Conservation (phyloP, 2,888 invertebrate genomes). For the Caenorhabditis angaria region DNA sequence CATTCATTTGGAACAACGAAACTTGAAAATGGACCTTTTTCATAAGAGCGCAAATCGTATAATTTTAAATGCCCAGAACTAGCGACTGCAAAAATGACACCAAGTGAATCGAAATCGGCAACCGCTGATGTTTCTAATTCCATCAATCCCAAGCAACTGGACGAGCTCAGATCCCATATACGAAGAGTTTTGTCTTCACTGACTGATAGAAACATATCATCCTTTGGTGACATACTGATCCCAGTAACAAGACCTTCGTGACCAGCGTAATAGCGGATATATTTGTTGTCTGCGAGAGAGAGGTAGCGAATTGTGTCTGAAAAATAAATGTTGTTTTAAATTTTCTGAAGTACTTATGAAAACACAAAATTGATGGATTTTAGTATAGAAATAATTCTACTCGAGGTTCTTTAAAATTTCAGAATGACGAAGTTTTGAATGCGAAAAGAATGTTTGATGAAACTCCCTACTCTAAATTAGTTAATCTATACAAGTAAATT, state of each 20-base stretch:
- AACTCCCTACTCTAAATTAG: too few species aligned
- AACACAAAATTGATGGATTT: too few species aligned
- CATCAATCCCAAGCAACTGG: slow-evolving; percentile 87
- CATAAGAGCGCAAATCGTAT: slow-evolving; percentile 95
- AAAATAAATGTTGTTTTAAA: slow-evolving; percentile 45
- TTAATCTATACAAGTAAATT: too few species aligned
- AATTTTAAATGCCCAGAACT: too few species aligned
- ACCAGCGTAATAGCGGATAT: slow-evolving; percentile 95
- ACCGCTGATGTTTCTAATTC: slow-evolving; percentile 1
- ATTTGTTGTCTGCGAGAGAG: slow-evolving; percentile 98
- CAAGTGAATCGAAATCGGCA: slow-evolving; percentile 98
- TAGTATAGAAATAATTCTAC: too few species aligned
- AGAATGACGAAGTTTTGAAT: too few species aligned
- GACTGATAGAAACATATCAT: slow-evolving; percentile 95
- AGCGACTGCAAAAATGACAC: too few species aligned
- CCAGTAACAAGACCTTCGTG: slow-evolving; percentile 94
- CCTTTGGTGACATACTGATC: slow-evolving; percentile 94
- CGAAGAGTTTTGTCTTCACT: slow-evolving; percentile 95
- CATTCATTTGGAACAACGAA: not conserved
- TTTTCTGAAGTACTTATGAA: too few species aligned
- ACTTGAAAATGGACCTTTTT: slow-evolving; percentile 77
- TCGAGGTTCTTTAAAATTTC: too few species aligned
- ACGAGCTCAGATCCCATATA: slow-evolving; percentile 94
- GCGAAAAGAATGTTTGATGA: too few species aligned
- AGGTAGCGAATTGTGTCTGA: slow-evolving; percentile 93